Conservation (phyloP, 2,113 vertebrate species). For the Dromiciops gliroides region DNA sequence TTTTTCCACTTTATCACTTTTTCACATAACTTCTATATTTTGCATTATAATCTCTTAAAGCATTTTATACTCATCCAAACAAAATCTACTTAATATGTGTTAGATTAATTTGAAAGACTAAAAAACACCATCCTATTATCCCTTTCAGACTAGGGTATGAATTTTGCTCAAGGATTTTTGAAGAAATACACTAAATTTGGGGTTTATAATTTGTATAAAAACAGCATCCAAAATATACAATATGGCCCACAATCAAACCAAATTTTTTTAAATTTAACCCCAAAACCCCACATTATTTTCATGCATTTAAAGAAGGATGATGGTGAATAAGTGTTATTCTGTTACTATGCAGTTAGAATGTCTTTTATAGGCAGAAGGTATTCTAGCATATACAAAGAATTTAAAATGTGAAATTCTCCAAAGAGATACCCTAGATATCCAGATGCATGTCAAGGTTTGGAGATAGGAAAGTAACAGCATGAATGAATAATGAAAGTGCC, state of each 20-base stretch:
- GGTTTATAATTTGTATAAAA: neutral
- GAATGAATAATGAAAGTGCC: slow-evolving; percentile 22
- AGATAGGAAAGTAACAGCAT: neutral
- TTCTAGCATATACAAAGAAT: neutral
- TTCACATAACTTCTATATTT: neutral
- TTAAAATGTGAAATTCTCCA: neutral
- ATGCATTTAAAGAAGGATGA: neutral
- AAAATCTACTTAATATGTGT: neutral
- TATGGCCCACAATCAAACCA: neutral
- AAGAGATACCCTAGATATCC: neutral
- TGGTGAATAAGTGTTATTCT: neutral
- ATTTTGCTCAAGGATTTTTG: neutral
- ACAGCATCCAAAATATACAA: neutral
- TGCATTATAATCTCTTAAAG: neutral
- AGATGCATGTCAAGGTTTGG: neutral
- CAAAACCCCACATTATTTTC: neutral
- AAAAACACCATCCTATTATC: neutral
- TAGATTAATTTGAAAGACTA: neutral
- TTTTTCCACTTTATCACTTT: neutral
- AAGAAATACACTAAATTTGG: no score
- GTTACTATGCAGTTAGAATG: neutral
- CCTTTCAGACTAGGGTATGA: neutral
- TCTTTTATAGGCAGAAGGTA: neutral
- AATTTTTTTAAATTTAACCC: neutral
- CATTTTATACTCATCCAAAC: neutral